Evolutionary conservation across 2,888 invertebrate genomes (phyloP), one percentile per base, ranked within the genome.

Genomic region (Lacanobia wlatinum): DNA sequence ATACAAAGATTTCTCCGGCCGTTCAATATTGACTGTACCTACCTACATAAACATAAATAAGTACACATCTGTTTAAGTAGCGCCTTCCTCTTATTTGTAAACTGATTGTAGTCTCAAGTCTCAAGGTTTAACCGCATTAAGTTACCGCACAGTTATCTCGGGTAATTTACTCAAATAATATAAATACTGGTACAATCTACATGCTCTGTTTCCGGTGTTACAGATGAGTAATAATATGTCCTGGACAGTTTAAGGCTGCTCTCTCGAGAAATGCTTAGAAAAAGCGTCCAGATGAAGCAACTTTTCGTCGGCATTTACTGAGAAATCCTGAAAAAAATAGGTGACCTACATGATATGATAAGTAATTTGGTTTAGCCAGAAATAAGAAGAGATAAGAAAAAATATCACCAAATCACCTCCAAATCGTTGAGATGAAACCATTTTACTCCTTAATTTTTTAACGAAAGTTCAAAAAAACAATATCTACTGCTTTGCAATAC

Each of bases 91-190:
- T 76, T 86, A 76, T 86, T 84, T 84, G 77, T 66, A 43, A 73
- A 82, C 70, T 71, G 86, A 85, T 86, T 86, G 76, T 76, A 34
- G 50, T 64, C 66, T 74, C 74, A 38, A 59, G 52, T 46, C 59
- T 78, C 82, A 86, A 86, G 84, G 83, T 74, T 81, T 74, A 67
- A 52, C 70, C 73, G 84, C 80, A 84, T 73, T 43, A 63, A 66
- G 63, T 78, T 82, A 70, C 83, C 70, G 83, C 78, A 68, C 61
- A 65, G 58, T 70, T 82, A 82, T 82, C 79, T 78, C 23, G 28
- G 28, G 18, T n/a, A 66, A 72, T 73, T 66, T 23, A 61, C 52
- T 67, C 34, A 65, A 82, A 65, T 78, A 43, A 21, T 65, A 60
- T 53, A 63, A 63, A 74, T 63, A 75, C 58, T 8, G 43, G 40